These are phyloP conservation scores for Mus minutoides DNA, from an alignment of 2,797 vertebrate genomes.

Conservation along the genomic window DNA sequence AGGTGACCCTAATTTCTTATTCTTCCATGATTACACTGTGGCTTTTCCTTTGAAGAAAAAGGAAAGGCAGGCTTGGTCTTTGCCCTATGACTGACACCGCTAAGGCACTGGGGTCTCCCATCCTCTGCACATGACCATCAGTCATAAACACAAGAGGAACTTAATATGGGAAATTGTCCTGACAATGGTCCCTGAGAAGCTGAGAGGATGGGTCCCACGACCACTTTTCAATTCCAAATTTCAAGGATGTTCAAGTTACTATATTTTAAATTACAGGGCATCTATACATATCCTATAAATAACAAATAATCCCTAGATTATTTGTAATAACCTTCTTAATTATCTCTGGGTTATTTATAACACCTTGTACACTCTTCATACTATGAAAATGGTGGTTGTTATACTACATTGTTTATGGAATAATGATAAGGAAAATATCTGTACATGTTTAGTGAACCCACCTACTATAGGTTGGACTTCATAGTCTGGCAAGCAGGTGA, in stretches of 20 bases:
- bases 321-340: not conserved
- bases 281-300: accelerated
- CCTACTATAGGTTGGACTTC: not conserved
- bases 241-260: not conserved
- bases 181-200: not conserved
- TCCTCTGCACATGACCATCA: not conserved
- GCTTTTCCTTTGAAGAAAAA: not conserved
- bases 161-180: not conserved
- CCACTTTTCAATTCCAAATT: not conserved
- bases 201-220: not conserved
- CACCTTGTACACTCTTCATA: not conserved
- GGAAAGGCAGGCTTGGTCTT: not conserved
- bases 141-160: too few relatives aligned
- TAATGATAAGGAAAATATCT: not conserved
- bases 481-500: not conserved
- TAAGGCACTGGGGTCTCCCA: not conserved
- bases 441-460: not conserved
- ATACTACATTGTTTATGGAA: not conserved
- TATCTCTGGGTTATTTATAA: not conserved
- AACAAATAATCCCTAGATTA: not conserved
- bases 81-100: not conserved
- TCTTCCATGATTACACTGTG: not conserved
- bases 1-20: not conserved
- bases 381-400: not conserved
- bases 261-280: not conserved